Conservation (phyloP, 2,797 vertebrate species). For the Pangasius djambal region DNA sequence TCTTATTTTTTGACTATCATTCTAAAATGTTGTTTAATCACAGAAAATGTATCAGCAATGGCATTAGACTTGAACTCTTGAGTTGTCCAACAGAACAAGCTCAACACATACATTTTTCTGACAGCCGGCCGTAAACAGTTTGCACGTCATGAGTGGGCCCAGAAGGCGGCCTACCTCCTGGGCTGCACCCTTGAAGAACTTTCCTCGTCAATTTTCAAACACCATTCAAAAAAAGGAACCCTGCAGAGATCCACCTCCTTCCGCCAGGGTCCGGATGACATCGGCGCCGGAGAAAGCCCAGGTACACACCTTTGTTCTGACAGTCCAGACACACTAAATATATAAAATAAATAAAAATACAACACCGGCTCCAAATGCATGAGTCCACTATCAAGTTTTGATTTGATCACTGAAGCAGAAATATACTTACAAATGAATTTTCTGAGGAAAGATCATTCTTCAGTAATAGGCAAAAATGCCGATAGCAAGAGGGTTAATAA, state of each 20-base stretch:
- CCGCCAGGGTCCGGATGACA: conserved; percentile 88
- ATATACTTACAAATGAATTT: neutral
- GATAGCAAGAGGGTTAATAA: neutral
- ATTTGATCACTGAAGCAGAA: neutral
- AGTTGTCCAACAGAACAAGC: no score
- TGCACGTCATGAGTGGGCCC: conserved; percentile 96
- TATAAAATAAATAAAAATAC: neutral
- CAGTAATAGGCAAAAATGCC: neutral
- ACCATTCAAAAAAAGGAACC: conserved; percentile 86
- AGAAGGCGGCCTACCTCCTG: conserved; percentile 95
- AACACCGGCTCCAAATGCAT: neutral
- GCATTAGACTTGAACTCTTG: neutral
- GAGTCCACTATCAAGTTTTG: neutral
- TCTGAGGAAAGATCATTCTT: neutral
- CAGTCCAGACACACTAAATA: neutral
- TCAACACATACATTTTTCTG: neutral
- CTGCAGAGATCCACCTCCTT: conserved; percentile 92
- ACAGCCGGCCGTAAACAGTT: conserved; percentile 93
- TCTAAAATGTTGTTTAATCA: neutral
- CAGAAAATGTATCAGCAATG: conserved; percentile 20
- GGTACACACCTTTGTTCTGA: conserved; percentile 68
- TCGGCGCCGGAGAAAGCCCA: conserved; percentile 76
- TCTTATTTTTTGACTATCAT: neutral
- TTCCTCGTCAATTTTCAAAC: conserved; percentile 94
- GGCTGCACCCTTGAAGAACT: conserved; percentile 95